phyloP scores from a whole-genome alignment of 2,888 invertebrate genomes.

The Megastigmus dorsalis region DNA sequence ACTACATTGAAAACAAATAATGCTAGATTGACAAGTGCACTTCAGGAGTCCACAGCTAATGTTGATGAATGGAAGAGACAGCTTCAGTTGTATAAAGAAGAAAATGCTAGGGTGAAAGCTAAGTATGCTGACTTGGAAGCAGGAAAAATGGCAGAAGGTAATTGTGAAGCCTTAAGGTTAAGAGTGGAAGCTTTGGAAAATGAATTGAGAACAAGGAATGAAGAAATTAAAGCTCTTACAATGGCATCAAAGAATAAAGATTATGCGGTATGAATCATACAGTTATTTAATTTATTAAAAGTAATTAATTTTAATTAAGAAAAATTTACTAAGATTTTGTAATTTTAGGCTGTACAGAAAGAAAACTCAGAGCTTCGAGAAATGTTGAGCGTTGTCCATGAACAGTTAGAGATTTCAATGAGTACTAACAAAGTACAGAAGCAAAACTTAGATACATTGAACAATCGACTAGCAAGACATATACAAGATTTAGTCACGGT shows the following conservation, averaged over 20 bases:
- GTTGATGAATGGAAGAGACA: conserved; percentile 99
- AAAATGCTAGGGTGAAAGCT: conserved; percentile 88
- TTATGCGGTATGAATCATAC: conserved; percentile 65
- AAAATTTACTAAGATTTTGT: neutral
- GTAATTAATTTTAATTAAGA: neutral
- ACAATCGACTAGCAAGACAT: conserved; percentile 87
- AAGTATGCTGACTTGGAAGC: conserved; percentile 84
- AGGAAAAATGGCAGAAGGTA: conserved; percentile 76
- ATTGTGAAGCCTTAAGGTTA: conserved; percentile 80
- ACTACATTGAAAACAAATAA: conserved; percentile 97
- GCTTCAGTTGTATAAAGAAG: conserved; percentile 93
- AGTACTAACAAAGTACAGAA: conserved; percentile 89
- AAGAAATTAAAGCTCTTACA: conserved; percentile 83
- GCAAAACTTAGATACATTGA: conserved; percentile 86
- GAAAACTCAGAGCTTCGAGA: conserved; percentile 81
- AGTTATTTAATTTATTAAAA: no score
- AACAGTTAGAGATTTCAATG: conserved; percentile 86
- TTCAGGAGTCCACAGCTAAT: conserved; percentile 96
- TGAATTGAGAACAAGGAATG: conserved; percentile 88
- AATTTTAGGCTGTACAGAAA: conserved; percentile 77
- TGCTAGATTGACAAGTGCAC: conserved; percentile 93
- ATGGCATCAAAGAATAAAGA: conserved; percentile 73
- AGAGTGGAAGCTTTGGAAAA: conserved; percentile 89
- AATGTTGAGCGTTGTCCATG: conserved; percentile 85
- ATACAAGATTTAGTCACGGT: conserved; percentile 87